Evolutionary conservation across 2,113 vertebrate species (phyloP), one percentile per base, ranked within the genome.

Genomic region (Nicator chloris): DNA sequence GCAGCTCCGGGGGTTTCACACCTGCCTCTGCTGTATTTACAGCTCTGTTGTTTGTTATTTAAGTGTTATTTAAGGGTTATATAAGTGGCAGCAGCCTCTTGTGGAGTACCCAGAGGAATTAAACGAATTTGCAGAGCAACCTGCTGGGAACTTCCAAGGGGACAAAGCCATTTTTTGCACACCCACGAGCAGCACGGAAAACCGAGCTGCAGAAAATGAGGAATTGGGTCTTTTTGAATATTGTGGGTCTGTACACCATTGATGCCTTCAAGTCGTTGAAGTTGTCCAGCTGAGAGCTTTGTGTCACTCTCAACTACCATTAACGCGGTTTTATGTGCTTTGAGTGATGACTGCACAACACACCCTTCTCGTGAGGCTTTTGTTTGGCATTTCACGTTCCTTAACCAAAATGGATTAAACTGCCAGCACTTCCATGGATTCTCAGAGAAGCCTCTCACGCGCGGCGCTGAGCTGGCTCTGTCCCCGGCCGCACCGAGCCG

Each of bases 11-110:
- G n/a, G 45, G 81, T 95, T 92, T 91, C 70, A 51, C 87, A 39
- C 77, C 61, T 56, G 27, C 60, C 73, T n/a, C 49, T 57, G 83
- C 70, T 63, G n/a, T 44, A 40, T 77, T 82, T 54, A 53, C 75
- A 33, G 60, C 60, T 16, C 33, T 47, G 1, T 64, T 84, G 50
- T 70, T 92, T 23, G 47, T 61, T 75, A 30, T 59, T 89, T 56
- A 63, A 13, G 0, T 31, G 9, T n/a, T 44, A 19, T n/a, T n/a
- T n/a, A n/a, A 0, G 1, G 64, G 37, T 85, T 76, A 26, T 40
- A 3, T 9, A 70, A 60, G 3, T n/a, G 20, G 59, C 57, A 42
- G 76, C 79, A 15, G 33, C 65, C 40, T 56, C 44, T 26, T 23
- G 5, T 56, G 20, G 4, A 4, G 39, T 11, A 14, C 1, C 8